Conservation (phyloP, 2,113 vertebrate genomes). For the Prolemur simus region DNA sequence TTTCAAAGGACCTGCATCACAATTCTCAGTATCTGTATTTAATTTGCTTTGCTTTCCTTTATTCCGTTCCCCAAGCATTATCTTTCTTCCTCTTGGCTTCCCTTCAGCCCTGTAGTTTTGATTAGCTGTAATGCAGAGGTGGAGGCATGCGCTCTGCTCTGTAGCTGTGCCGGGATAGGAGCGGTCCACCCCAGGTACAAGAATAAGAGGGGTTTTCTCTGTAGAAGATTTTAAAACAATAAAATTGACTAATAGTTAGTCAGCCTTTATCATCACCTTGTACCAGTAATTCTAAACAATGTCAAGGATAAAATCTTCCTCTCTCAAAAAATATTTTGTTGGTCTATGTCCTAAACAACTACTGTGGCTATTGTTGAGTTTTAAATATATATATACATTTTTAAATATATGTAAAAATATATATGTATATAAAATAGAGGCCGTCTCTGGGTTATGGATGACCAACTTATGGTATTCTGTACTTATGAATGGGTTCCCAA, state of each 20-base stretch:
- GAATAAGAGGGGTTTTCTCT: background rate
- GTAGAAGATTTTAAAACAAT: conserved; percentile 10
- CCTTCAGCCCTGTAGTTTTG: conserved; percentile 57
- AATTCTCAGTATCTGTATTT: conserved; percentile 64
- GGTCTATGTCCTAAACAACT: conserved; percentile 13
- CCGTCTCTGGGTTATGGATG: too few relatives aligned
- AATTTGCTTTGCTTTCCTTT: conserved; percentile 56
- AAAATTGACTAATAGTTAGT: conserved; percentile 28
- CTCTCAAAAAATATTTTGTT: background rate
- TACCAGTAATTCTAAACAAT: background rate
- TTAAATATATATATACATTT: background rate
- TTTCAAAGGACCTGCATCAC: conserved; percentile 66
- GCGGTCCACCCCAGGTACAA: background rate
- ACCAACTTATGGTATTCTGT: too few relatives aligned
- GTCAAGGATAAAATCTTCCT: background rate
- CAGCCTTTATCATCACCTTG: conserved; percentile 15
- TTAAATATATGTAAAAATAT: background rate
- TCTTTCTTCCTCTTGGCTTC: conserved; percentile 61
- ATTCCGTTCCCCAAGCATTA: conserved; percentile 35
- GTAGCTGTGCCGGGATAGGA: background rate
- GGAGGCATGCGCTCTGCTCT: background rate
- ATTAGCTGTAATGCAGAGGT: conserved; percentile 20
- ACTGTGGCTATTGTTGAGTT: background rate
- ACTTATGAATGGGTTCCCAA: too few relatives aligned
- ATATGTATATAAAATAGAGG: background rate